Evolutionary conservation across 2,888 invertebrate species (phyloP).

Genomic region (Electrophaes corylata): DNA sequence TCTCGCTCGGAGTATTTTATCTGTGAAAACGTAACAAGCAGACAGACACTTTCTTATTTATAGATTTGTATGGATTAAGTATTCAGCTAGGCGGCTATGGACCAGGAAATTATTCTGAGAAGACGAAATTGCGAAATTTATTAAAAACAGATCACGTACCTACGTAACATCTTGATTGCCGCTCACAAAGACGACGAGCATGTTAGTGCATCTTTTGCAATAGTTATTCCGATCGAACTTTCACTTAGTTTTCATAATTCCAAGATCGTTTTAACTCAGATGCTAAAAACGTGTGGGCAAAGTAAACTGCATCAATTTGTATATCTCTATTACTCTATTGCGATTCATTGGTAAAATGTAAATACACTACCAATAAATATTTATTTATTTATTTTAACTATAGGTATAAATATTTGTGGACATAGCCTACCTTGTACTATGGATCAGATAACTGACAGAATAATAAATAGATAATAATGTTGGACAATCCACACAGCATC

Average conservation of each 20-base stretch:
- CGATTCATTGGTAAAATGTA: no score
- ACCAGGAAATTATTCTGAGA: constrained; percentile 17
- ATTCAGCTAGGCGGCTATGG: constrained; percentile 3
- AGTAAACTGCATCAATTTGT: background rate
- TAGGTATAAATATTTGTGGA: no score
- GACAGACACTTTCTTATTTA: background rate
- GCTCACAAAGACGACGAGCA: constrained; percentile 25
- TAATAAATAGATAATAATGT: no score
- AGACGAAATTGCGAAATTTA: constrained; percentile 20
- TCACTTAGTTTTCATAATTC: constrained; percentile 32
- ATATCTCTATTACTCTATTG: background rate
- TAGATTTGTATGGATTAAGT: background rate
- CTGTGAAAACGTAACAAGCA: background rate
- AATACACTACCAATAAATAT: no score
- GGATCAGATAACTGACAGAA: no score
- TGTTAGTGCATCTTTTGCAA: constrained; percentile 40
- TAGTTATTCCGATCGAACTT: constrained; percentile 34
- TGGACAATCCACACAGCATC: no score
- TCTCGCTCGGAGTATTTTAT: no score
- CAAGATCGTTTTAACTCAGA: constrained; percentile 20
- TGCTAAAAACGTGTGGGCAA: constrained; percentile 3
- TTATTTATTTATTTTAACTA: no score
- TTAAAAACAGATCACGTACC: constrained; percentile 31
- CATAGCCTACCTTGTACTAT: no score
- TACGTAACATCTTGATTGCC: constrained; percentile 30